A percentile compares a stretch with the other conserved stretches of the same genome.
These are phyloP conservation scores for Zapornia atra DNA, from an alignment of 2,113 vertebrate species.

Conservation along the genomic window DNA sequence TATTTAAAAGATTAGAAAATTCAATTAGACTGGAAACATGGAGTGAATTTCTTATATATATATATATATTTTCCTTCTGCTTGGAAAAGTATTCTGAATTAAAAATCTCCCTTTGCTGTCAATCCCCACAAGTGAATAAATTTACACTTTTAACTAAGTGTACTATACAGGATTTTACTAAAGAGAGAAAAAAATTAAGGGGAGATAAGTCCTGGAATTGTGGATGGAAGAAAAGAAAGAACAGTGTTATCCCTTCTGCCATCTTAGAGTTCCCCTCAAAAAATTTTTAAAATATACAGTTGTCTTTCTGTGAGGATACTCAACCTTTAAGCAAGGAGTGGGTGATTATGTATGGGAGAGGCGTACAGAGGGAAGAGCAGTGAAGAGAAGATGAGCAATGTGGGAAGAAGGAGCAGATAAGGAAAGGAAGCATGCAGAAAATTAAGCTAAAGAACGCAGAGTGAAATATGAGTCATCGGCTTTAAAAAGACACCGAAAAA, in stretches of 20 bases:
- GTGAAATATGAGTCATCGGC: background rate
- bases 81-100: background rate
- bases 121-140: background rate
- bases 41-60: background rate
- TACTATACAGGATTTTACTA: background rate
- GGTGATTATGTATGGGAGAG: background rate
- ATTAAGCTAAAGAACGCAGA: background rate
- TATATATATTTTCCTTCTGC: background rate
- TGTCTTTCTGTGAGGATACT: background rate
- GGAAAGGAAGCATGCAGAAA: constrained; percentile 4
- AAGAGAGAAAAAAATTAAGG: background rate
- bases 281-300: background rate
- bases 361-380: background rate
- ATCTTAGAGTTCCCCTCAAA: background rate
- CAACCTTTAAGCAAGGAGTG: background rate
- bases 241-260: background rate
- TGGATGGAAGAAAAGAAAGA: background rate
- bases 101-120: background rate
- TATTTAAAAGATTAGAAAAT: constrained; percentile 37
- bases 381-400: background rate
- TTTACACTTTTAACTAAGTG: background rate
- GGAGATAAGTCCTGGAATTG: background rate
- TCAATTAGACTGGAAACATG: background rate
- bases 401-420: constrained; percentile 2
- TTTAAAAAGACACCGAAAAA: background rate